Base-by-base conservation (phyloP, 2,888 invertebrate genomes). In the Litoditis marina region DNA sequence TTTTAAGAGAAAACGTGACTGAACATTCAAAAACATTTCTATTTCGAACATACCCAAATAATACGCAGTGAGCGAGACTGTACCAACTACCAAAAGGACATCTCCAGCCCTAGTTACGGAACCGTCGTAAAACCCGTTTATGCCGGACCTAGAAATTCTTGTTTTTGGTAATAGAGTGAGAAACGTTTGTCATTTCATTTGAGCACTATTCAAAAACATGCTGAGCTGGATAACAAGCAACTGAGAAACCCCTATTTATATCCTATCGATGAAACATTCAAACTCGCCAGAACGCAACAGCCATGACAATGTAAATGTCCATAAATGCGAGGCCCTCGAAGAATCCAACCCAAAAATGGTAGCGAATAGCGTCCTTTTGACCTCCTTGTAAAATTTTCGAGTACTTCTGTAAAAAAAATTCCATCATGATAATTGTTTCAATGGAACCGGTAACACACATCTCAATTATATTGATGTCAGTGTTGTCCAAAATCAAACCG, bases 281-380 rank as follows among this genome's bases (percentile, higher is more conserved):
- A 28, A 34, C 25, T 59, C 49, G 73, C 74, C 70, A 69, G 27
- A 76, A 62, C 6, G 69, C 60, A 25, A 66, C 54, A 34, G 67
- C 74, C 25, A 68, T 69, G 39, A 76, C 69, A 16, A 65, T 55
- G 49, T 72, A 76, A 42, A 71, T 59, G 19, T 65, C 64, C 34
- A 70, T 57, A 13, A 73, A 62, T 7, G 72, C 57, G 13, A 69
- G 22, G 2, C 74, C 74, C 28, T 74, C 73, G 46, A 74, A 71
- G 60, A 74, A 74, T 28, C 74, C 74, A n/a, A 58, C 60, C 69
- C 69, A 67, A 42, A 73, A 73, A 25, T 68, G 65, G 46, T 57
- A 57, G 32, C 46, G 46, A 19, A 42, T n/a, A 8, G 55, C 50
- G 7, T 27, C 25, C 25, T 42, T 31, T n/a, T 55, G 34, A 7